Evolutionary conservation across 1,140 invertebrate genomes (phyloP).

Genomic region (Zaprionus nigranus): DNA sequence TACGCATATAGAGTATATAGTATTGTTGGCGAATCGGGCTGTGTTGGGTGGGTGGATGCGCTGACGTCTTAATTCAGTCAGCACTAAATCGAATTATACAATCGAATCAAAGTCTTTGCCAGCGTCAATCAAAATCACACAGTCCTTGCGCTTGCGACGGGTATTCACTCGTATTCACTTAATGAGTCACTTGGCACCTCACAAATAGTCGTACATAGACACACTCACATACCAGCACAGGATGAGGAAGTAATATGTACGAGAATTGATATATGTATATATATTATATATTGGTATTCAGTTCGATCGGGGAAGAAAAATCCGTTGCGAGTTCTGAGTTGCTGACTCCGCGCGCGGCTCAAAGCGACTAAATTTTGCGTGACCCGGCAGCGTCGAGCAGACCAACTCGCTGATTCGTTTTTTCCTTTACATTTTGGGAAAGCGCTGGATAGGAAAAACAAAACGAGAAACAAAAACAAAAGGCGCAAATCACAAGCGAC

Average conservation of each 20-base stretch:
- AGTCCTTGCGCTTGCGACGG: conserved; percentile 31
- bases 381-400: conserved; percentile 75
- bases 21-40: conserved; percentile 35
- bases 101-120: conserved; percentile 67
- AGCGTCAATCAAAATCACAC: conserved; percentile 68
- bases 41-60: conserved; percentile 53
- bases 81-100: conserved; percentile 81
- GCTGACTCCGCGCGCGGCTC: conserved; percentile 81
- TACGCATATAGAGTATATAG: conserved; percentile 10
- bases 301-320: conserved; percentile 25
- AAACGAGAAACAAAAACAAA: conserved; percentile 50
- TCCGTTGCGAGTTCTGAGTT: conserved; percentile 57
- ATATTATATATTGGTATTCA: background rate
- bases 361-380: conserved; percentile 82
- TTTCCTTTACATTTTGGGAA: conserved; percentile 34
- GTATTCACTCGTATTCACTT: conserved; percentile 16
- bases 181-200: conserved; percentile 37
- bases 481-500: conserved; percentile 61
- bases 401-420: conserved; percentile 43
- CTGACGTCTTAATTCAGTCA: conserved; percentile 82
- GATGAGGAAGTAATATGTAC: conserved; percentile 7
- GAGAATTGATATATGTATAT: too few relatives aligned
- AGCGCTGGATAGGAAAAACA: conserved; percentile 18
- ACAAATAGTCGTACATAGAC: background rate
- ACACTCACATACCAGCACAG: conserved; percentile 48